These are phyloP conservation scores for Miltochrista miniata DNA, from an alignment of 2,888 invertebrate genomes.

Conservation along the genomic window DNA sequence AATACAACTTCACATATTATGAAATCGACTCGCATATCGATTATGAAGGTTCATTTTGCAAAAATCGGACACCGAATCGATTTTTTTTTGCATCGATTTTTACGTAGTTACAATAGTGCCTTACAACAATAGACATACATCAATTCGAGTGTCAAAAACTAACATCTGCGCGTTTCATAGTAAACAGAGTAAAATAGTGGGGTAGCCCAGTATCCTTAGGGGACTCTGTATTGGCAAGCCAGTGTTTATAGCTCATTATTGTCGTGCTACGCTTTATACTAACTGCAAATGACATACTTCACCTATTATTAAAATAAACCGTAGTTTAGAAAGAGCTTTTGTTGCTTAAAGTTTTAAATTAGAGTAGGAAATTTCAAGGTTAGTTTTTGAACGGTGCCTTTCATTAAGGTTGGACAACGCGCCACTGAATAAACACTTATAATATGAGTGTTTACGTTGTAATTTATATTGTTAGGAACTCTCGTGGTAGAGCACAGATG, in stretches of 20 bases:
- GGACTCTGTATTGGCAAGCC: slow-evolving; percentile 65
- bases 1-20: slow-evolving; percentile 56
- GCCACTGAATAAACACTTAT: slow-evolving; percentile 50
- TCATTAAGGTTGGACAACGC: slow-evolving; percentile 49
- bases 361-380: slow-evolving; percentile 59
- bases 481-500: slow-evolving; percentile 25
- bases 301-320: slow-evolving; percentile 78
- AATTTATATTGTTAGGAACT: slow-evolving; percentile 49
- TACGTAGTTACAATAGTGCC: slow-evolving; percentile 64
- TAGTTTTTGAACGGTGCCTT: slow-evolving; percentile 50
- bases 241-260: slow-evolving; percentile 81
- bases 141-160: slow-evolving; percentile 83
- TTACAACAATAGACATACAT: slow-evolving; percentile 77
- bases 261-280: slow-evolving; percentile 75
- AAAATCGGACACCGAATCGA: slow-evolving; percentile 66
- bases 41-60: slow-evolving; percentile 62
- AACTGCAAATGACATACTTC: slow-evolving; percentile 80
- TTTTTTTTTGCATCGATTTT: slow-evolving; percentile 71
- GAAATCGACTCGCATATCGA: slow-evolving; percentile 60
- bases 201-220: slow-evolving; percentile 66
- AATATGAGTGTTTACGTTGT: slow-evolving; percentile 56
- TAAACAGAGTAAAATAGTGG: slow-evolving; percentile 76
- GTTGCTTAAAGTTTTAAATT: slow-evolving; percentile 67
- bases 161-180: slow-evolving; percentile 80
- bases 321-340: slow-evolving; percentile 64